A percentile compares a stretch with the other conserved stretches of the same genome.
These are phyloP conservation scores for Centruroides sculpturatus DNA, from an alignment of 1,140 invertebrate genomes.

Conservation along the genomic window DNA sequence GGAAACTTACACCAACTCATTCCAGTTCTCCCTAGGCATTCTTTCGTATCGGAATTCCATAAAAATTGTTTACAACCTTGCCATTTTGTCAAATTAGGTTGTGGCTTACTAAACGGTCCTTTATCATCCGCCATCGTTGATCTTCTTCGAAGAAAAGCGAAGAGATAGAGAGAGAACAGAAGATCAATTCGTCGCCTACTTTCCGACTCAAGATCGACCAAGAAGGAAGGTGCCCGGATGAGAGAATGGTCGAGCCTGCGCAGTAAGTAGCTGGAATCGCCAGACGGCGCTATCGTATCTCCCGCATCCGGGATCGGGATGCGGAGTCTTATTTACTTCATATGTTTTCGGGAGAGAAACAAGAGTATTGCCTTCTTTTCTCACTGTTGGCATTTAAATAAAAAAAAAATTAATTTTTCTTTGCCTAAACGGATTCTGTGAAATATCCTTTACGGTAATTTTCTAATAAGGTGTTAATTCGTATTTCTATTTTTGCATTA, in stretches of 20 bases:
- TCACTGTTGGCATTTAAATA: too few species aligned
- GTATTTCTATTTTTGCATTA: too few species aligned
- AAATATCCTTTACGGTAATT: too few species aligned
- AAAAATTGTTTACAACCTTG: constrained; percentile 66
- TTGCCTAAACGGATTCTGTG: too few species aligned
- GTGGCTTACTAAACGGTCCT: constrained; percentile 5
- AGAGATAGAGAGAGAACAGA: constrained; percentile 1
- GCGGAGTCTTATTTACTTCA: too few species aligned
- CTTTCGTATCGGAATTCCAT: constrained; percentile 73
- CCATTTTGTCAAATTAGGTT: constrained; percentile 41
- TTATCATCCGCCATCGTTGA: constrained; percentile 12
- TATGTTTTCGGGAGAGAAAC: too few species aligned
- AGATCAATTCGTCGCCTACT: constrained; percentile 6
- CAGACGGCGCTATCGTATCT: not conserved
- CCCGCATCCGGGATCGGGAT: too few species aligned
- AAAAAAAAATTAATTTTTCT: too few species aligned
- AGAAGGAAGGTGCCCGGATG: constrained; percentile 4
- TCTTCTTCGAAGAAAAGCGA: not conserved
- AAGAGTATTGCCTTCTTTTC: too few species aligned
- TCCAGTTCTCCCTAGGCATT: constrained; percentile 72
- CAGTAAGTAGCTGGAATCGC: not conserved
- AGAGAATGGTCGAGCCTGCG: constrained; percentile 2
- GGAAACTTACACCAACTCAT: constrained; percentile 72
- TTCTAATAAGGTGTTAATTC: too few species aligned
- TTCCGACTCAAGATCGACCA: not conserved